Conservation (phyloP, 2,113 vertebrate species). For the Eolophus roseicapilla region DNA sequence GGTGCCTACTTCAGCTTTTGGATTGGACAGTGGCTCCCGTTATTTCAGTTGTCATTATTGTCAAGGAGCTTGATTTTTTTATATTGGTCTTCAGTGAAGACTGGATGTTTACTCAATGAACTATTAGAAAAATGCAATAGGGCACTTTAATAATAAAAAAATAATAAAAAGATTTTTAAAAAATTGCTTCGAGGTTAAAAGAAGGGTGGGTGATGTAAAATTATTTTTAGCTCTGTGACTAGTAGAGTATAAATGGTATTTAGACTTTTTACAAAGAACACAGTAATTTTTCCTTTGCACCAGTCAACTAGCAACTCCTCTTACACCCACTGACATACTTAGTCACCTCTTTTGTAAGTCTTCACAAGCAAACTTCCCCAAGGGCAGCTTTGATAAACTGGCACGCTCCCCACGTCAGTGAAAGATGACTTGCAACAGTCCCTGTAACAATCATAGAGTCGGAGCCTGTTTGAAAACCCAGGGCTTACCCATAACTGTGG, state of each 20-base stretch:
- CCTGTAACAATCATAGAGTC: not conserved
- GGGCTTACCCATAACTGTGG: not conserved
- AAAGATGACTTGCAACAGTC: not conserved
- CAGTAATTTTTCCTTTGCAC: slow-evolving; percentile 10
- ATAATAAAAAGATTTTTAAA: not conserved
- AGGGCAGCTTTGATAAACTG: not conserved
- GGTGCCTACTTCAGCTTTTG: not conserved
- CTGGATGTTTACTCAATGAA: not conserved
- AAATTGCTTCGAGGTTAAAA: not conserved
- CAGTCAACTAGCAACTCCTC: not conserved
- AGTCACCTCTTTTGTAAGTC: not conserved
- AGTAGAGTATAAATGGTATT: not conserved
- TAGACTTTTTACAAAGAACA: not conserved
- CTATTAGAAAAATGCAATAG: not conserved
- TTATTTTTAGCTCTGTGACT: slow-evolving; percentile 33
- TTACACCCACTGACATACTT: not conserved
- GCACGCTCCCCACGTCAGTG: not conserved
- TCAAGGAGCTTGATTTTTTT: not conserved
- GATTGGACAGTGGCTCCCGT: not conserved
- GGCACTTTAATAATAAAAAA: not conserved
- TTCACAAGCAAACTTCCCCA: not conserved
- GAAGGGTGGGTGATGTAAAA: not conserved
- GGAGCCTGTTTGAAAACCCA: not conserved
- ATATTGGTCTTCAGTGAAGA: not conserved
- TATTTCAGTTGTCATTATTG: not conserved